Base-by-base conservation (phyloP, 2,113 vertebrate species). In the Tenrec ecaudatus region DNA sequence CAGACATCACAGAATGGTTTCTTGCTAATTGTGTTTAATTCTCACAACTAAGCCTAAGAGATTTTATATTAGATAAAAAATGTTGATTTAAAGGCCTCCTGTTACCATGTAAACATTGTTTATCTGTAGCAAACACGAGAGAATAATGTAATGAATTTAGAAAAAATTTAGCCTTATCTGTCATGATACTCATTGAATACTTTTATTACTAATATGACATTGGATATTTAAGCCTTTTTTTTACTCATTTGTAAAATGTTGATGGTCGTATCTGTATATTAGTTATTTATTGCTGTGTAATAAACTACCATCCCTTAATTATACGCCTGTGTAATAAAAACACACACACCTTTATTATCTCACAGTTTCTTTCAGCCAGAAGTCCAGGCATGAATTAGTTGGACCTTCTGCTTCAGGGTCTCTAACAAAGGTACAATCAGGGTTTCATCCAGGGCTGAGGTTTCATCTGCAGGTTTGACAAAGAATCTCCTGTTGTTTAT, bases 221-320 rank as follows among this genome's bases (percentile, higher is more conserved):
- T 86, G 77, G 23, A 82, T 38, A 86, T 86, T 23, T 90, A 68
- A 93, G 92, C 69, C 82, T 93, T 88, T 80, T 80, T 87, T 88
- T 95, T 91, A 75, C 78, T 87, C 81, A 78, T 53, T 94, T 89
- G 31, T 76, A 94, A 92, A 80, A 89, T 71, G 69, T 22, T 93
- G 84, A 79, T 90, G 88, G 23, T 82, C 92, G 75, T 69, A 90
- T n/a, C 58, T 83, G 6, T 27, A 4, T 89, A 40, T 53, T 68
- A 29, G 27, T 68, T 94, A 95, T 91, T 96, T 96, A 96, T 95
- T 92, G 60, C 7, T 90, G 2, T 89, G 22, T 95, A 93, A 85
- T 94, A 94, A 75, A 89, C 88, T n/a, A 89, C 57, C 57, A 96
- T 71, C 88, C 79, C 80, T 4, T 68, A 86, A 83, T 53, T 53